These are phyloP conservation scores for Plagodis pulveraria DNA, from an alignment of 2,888 invertebrate species.

Conservation along the genomic window DNA sequence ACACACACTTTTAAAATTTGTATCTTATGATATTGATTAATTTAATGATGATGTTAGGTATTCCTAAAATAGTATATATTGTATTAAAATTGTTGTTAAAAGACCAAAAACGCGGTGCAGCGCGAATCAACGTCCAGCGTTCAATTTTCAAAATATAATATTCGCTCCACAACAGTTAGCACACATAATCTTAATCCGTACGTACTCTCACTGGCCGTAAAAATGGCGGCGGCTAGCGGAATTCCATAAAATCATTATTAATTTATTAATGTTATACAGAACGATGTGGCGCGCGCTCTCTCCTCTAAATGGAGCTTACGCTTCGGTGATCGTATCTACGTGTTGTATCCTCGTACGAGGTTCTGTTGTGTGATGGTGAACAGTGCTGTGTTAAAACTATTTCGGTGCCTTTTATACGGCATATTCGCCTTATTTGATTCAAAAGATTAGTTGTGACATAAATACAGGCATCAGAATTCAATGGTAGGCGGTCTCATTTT, in stretches of 20 bases:
- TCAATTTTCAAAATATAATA: constrained; percentile 3
- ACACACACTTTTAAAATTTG: too few relatives aligned
- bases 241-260: constrained; percentile 83
- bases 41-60: too few relatives aligned
- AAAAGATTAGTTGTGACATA: neutral
- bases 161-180: constrained; percentile 26
- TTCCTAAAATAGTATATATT: too few relatives aligned
- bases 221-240: constrained; percentile 69
- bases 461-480: too few relatives aligned
- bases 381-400: constrained; percentile 6
- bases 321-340: constrained; percentile 62
- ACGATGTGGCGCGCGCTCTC: constrained; percentile 67
- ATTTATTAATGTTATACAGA: constrained; percentile 82
- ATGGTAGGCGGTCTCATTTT: too few relatives aligned
- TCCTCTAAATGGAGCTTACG: constrained; percentile 74
- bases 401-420: neutral
- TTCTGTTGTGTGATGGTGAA: constrained; percentile 16
- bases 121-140: neutral
- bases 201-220: constrained; percentile 60
- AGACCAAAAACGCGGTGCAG: too few relatives aligned
- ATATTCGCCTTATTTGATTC: neutral
- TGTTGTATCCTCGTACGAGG: constrained; percentile 59
- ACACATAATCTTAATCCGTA: constrained; percentile 46
- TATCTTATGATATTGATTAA: too few relatives aligned
- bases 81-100: too few relatives aligned